A percentile compares a stretch with the other conserved stretches of the same genome.
These are phyloP conservation scores for Bombus vancouverensis DNA, from an alignment of 1,140 invertebrate genomes.

Conservation along the genomic window DNA sequence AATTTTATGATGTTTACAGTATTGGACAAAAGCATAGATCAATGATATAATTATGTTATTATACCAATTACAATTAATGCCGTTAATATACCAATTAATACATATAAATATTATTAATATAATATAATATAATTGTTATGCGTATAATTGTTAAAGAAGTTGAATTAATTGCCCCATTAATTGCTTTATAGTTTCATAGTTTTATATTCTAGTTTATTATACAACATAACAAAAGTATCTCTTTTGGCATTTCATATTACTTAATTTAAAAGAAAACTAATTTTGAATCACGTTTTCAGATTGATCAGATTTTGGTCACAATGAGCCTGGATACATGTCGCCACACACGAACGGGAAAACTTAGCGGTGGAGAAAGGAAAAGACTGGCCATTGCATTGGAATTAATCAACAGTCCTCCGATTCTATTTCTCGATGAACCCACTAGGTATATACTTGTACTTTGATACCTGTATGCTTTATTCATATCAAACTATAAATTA, in stretches of 20 bases:
- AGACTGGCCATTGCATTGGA: conserved; percentile 94
- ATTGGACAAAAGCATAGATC: too few relatives aligned
- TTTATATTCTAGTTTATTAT: background rate
- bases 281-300: conserved; percentile 77
- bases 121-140: too few relatives aligned
- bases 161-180: background rate
- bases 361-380: conserved; percentile 95
- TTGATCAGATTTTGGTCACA: conserved; percentile 88
- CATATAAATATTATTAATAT: too few relatives aligned
- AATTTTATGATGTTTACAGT: too few relatives aligned
- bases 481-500: background rate
- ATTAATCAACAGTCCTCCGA: conserved; percentile 92
- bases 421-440: conserved; percentile 97
- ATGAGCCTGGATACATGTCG: conserved; percentile 87
- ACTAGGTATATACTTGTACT: conserved; percentile 88
- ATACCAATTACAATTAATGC: too few relatives aligned
- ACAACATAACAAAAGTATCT: background rate
- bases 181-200: background rate
- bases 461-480: background rate
- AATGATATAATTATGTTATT: too few relatives aligned
- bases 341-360: conserved; percentile 86
- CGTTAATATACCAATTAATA: too few relatives aligned
- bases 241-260: background rate
- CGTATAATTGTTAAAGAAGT: background rate
- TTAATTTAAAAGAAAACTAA: background rate